Evolutionary conservation across 2,888 invertebrate species (phyloP).

Genomic region (Slavum lentiscoides): DNA sequence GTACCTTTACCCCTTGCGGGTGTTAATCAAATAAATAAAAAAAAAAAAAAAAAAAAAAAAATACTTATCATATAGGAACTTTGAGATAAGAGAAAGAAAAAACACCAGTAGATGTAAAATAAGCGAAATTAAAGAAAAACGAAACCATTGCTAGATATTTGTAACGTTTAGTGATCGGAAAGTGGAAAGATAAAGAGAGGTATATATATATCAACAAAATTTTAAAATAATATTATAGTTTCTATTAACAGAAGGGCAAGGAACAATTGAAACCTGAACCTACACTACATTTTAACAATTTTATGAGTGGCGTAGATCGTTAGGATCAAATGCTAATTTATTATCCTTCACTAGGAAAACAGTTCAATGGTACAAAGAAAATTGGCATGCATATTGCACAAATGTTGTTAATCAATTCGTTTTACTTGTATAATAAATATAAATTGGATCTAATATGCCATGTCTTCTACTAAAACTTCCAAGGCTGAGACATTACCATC

Average conservation of each 20-base stretch:
- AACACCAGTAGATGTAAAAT: conserved; percentile 19
- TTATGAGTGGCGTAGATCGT: conserved; percentile 54
- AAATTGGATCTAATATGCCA: too few relatives aligned
- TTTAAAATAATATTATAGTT: conserved; percentile 26
- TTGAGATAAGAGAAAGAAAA: conserved; percentile 1
- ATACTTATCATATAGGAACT: conserved; percentile 4
- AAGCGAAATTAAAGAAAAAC: conserved; percentile 15
- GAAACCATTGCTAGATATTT: too few relatives aligned
- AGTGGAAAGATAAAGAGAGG: conserved; percentile 27
- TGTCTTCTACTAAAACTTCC: too few relatives aligned
- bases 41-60: too few relatives aligned
- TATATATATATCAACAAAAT: conserved; percentile 13
- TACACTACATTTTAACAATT: conserved; percentile 54
- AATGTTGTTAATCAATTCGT: too few relatives aligned
- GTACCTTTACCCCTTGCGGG: too few relatives aligned
- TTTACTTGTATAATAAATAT: too few relatives aligned
- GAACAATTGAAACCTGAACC: conserved; percentile 54
- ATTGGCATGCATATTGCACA: too few relatives aligned
- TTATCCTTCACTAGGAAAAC: not conserved
- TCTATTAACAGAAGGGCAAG: conserved; percentile 18
- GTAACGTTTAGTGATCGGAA: not conserved
- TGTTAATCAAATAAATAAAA: too few relatives aligned
- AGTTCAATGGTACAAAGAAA: too few relatives aligned
- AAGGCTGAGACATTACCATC: too few relatives aligned
- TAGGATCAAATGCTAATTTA: conserved; percentile 28